These are phyloP conservation scores for Metacarcinus magister DNA, from an alignment of 2,888 invertebrate species.

Conservation along the genomic window DNA sequence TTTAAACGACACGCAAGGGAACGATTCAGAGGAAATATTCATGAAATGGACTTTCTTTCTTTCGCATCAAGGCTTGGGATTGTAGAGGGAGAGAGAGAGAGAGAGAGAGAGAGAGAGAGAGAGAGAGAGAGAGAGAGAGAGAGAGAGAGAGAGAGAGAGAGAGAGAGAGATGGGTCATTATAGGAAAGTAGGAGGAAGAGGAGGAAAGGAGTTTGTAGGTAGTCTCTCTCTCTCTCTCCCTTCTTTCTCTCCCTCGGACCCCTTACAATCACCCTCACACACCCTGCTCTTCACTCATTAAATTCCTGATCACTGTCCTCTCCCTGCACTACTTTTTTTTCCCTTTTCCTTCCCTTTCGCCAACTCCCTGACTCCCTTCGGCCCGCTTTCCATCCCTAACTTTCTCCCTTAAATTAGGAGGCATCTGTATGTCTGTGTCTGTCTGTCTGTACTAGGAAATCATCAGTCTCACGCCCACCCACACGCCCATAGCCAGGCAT, in stretches of 20 bases:
- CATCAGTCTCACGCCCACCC: background rate
- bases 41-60: conserved; percentile 68
- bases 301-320: background rate
- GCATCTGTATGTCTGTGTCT: background rate
- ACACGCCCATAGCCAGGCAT: background rate
- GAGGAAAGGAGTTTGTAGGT: background rate
- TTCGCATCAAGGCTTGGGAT: background rate
- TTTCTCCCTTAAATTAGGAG: background rate
- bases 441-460: background rate
- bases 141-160: no score
- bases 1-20: conserved; percentile 65
- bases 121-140: background rate
- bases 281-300: background rate
- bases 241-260: background rate
- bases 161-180: background rate
- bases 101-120: conserved; percentile 53
- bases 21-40: conserved; percentile 66
- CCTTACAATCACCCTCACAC: background rate
- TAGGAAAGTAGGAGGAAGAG: background rate
- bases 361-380: background rate
- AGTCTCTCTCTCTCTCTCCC: conserved; percentile 32
- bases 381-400: background rate
- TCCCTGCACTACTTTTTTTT: background rate
- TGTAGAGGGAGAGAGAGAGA: conserved; percentile 22
- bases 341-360: conserved; percentile 37